phyloP scores from a whole-genome alignment of 1,140 invertebrate genomes.

The Cepaea nemoralis region DNA sequence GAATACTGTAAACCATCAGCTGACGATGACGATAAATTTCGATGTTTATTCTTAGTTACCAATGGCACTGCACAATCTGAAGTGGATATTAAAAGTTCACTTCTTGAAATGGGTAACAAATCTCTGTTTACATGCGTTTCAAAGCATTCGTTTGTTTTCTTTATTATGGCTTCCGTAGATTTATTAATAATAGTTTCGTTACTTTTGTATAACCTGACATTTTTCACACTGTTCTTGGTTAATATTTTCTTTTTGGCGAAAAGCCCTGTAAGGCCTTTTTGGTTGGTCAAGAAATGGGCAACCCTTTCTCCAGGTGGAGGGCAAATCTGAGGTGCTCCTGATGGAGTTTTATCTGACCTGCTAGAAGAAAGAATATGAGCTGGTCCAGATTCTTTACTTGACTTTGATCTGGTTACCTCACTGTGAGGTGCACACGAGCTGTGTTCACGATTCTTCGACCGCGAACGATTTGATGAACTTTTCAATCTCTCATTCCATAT shows the following conservation, averaged over 20 bases:
- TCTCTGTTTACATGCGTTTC: background rate
- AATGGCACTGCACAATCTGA: background rate
- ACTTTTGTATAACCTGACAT: too few species aligned
- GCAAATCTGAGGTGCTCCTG: background rate
- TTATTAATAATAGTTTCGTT: background rate
- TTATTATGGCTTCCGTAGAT: background rate
- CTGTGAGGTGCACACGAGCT: background rate
- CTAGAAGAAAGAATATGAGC: background rate
- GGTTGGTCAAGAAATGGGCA: background rate
- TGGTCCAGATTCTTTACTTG: background rate
- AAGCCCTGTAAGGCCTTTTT: background rate
- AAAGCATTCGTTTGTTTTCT: background rate
- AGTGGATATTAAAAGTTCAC: background rate
- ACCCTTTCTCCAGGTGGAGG: background rate
- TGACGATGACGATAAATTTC: background rate
- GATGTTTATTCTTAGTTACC: background rate
- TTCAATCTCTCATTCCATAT: too few species aligned
- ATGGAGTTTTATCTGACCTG: background rate
- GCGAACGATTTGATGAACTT: too few species aligned
- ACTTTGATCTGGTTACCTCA: too few species aligned
- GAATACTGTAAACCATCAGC: background rate
- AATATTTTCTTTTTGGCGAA: background rate
- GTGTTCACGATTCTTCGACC: too few species aligned
- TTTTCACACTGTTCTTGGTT: background rate
- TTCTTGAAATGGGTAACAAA: background rate